Percentiles rank a stretch among this genome's conserved stretches.
Evolutionary conservation across 2,113 vertebrate species (phyloP).

Genomic region (Tyto alba): DNA sequence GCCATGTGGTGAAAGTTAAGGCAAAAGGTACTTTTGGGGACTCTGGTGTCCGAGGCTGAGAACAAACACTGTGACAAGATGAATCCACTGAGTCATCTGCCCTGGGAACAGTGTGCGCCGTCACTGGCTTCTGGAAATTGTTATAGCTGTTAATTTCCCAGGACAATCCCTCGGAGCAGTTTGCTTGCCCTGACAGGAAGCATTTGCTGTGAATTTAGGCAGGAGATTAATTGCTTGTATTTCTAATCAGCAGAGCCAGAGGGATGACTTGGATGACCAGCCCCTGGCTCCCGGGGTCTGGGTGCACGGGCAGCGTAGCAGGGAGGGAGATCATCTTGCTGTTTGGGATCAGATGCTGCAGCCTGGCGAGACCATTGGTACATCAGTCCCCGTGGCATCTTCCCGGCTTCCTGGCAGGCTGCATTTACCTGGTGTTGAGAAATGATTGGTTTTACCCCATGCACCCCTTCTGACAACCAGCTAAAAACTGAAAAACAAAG

Average conservation of each 20-base stretch:
- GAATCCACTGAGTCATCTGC: background rate
- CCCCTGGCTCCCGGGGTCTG: rapidly evolving
- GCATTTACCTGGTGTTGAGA: background rate
- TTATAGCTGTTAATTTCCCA: background rate
- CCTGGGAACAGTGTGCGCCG: background rate
- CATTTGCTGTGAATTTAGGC: background rate
- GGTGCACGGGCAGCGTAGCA: rapidly evolving
- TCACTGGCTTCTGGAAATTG: background rate
- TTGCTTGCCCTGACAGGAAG: background rate
- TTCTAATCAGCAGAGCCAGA: background rate
- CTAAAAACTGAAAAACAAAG: background rate
- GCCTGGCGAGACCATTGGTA: background rate
- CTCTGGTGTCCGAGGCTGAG: background rate
- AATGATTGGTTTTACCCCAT: background rate
- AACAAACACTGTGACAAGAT: background rate
- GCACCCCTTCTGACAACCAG: background rate
- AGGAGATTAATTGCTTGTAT: background rate
- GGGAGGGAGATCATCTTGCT: rapidly evolving
- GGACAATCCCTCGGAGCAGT: background rate
- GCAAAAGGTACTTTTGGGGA: background rate
- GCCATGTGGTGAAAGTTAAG: background rate
- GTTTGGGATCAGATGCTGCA: background rate
- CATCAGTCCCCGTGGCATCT: rapidly evolving
- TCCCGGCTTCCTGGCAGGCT: background rate
- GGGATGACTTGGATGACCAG: background rate